phyloP scores from a whole-genome alignment of 2,797 vertebrate species.

The Halcyon smyrnensis region DNA sequence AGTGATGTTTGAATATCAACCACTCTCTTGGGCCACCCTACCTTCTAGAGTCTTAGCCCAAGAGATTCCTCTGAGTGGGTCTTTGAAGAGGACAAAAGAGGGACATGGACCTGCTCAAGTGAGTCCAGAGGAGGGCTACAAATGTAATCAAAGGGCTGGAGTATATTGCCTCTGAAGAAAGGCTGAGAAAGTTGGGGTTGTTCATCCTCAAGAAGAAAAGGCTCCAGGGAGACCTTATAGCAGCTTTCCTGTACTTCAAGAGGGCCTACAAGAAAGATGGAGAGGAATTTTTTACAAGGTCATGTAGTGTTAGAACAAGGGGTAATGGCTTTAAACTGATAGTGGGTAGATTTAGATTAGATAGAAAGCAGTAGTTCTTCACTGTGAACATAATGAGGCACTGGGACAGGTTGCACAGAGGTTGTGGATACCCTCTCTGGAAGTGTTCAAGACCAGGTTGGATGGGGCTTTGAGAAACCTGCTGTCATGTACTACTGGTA shows the following conservation, averaged over 20 bases:
- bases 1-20: no score
- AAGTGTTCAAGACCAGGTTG: background rate
- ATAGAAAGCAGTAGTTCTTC: background rate
- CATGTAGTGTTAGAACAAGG: background rate
- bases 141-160: background rate
- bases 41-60: no score
- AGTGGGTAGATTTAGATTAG: background rate
- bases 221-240: no score
- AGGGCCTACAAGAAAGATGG: background rate
- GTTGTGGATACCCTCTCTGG: background rate
- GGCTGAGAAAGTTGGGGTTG: background rate
- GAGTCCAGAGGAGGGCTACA: background rate
- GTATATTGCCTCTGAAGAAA: background rate
- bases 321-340: background rate
- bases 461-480: background rate
- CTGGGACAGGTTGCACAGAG: background rate
- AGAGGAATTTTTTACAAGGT: background rate
- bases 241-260: background rate
- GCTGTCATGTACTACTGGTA: no score
- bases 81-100: no score
- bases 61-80: no score
- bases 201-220: no score
- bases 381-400: background rate
- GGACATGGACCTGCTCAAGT: background rate
- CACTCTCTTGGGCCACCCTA: no score